Conservation (phyloP, 1,140 invertebrate species). For the Pollicipes pollicipes region DNA sequence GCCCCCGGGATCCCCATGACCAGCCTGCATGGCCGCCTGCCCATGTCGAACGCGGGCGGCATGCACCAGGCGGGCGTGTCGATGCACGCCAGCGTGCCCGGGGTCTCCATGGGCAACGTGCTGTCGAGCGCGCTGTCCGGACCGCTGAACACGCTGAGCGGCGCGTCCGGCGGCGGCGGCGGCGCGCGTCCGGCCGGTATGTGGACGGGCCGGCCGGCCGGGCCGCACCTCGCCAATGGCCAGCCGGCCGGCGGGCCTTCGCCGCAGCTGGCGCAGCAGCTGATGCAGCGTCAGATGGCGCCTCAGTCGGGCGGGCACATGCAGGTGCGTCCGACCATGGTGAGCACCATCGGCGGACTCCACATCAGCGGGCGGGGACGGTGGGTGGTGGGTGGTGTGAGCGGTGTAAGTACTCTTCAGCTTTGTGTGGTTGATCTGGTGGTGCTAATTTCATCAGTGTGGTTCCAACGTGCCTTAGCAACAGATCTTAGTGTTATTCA, state of each 20-base stretch:
- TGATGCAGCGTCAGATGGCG: not conserved
- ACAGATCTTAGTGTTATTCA: too few relatives aligned
- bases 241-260: not conserved
- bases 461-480: too few relatives aligned
- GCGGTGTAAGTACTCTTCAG: too few relatives aligned
- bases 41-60: not conserved
- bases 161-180: too few relatives aligned
- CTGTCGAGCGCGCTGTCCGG: too few relatives aligned
- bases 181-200: not conserved
- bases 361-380: too few relatives aligned
- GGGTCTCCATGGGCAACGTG: too few relatives aligned
- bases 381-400: too few relatives aligned
- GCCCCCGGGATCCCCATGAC: not conserved
- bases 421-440: too few relatives aligned
- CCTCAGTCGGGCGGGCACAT: not conserved
- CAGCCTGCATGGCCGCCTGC: not conserved
- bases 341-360: too few relatives aligned
- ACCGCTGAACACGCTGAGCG: too few relatives aligned
- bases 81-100: not conserved
- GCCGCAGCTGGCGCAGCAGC: not conserved
- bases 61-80: not conserved
- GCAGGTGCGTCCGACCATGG: not conserved
- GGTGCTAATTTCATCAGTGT: too few relatives aligned
- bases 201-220: not conserved
- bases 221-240: not conserved